Base-by-base conservation (phyloP, 1,140 invertebrate species). In the Scaptomyza graminum region DNA sequence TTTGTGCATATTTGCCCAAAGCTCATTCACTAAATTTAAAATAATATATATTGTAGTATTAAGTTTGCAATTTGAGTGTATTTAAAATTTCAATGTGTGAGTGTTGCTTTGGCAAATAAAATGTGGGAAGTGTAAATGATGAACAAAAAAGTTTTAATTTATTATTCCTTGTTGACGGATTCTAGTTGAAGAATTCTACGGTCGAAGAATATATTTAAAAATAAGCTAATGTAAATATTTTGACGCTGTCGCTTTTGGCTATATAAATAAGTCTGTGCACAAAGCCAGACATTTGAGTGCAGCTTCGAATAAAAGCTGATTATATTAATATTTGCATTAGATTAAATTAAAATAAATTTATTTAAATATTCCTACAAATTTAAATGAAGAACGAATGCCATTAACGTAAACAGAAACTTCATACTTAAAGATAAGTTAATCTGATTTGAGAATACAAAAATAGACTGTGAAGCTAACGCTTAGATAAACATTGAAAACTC, bases 11-110 rank as follows among this genome's bases (percentile, higher is more conserved):
- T 69, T 76, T 87, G 50, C 70, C 15, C 44, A 28, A 4, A 60
- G 55, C 52, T 57, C 65, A 57, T 62, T 79, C 60, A 68, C 50
- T 68, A 77, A 59, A 70, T 65, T 78, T 78, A 75, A 47, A 54
- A 54, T 34, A 47, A 54, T 52, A 52, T 31, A 31, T 31, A 25
- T 25, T 41, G 37, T 43, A 9, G n/a, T 9, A 25, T 34, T 46
- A 47, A 43, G 25, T 31, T 13, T 54, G 41, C 25, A 37, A 37
- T 12, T 37, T 12, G 15, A 15, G 37, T 12, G 9, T 39, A 39
- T 12, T 37, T 3, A 3, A 37, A 37, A 37, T 37, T 12, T 12
- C 55, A 64, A 12, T 46, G 43, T 60, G 22, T 9, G 13, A 41
- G 6, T 66, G 31, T 49, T 52, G 31, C 28, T 50, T 57, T 28